phyloP scores from a whole-genome alignment of 2,113 vertebrate genomes.

The Otus sunia region DNA sequence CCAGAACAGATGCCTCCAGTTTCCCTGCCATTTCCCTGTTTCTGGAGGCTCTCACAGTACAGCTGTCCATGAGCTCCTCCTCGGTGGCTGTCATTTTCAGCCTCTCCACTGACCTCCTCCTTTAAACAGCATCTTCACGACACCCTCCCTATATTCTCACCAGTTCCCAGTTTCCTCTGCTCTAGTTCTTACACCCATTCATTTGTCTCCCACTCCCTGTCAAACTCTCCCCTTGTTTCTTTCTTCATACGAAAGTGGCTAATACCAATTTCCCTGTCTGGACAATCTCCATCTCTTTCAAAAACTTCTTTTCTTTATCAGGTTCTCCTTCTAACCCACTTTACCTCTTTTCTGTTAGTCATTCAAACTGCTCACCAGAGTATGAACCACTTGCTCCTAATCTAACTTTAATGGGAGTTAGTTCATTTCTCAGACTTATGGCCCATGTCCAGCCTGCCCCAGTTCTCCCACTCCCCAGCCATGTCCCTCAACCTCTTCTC shows the following conservation, averaged over 20 bases:
- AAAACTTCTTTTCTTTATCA: neutral
- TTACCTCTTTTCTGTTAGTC: neutral
- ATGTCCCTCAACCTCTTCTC: neutral
- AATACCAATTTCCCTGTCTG: neutral
- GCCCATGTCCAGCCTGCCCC: neutral
- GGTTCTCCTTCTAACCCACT: neutral
- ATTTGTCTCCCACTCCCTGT: neutral
- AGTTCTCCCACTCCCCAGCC: neutral
- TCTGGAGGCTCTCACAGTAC: neutral
- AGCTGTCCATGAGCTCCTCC: neutral
- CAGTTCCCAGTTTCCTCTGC: neutral
- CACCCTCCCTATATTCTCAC: neutral
- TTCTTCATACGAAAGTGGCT: neutral
- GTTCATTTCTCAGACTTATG: neutral
- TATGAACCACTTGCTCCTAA: neutral
- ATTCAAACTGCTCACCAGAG: neutral
- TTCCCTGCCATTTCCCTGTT: neutral
- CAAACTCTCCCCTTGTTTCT: neutral
- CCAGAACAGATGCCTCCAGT: neutral
- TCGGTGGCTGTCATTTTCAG: neutral
- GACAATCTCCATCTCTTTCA: neutral
- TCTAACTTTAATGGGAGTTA: neutral
- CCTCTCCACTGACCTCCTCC: neutral
- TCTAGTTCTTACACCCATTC: neutral
- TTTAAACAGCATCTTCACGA: neutral